Percentiles rank a stretch among this genome's conserved stretches.
Evolutionary conservation across 1,140 invertebrate genomes (phyloP).

Genomic region (Nasonia longicornis): DNA sequence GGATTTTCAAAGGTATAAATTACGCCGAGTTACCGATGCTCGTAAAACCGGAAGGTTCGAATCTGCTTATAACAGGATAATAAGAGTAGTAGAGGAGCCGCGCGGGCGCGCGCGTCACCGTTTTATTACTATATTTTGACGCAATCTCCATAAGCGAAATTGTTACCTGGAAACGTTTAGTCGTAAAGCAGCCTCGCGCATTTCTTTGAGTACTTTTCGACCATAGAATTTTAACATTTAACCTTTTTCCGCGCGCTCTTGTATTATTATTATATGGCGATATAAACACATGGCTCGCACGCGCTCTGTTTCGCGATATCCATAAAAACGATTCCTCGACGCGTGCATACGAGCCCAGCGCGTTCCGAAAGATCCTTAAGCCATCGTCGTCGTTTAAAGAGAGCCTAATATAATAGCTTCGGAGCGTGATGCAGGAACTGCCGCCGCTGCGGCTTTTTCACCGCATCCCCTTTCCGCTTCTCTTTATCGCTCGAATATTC

Average conservation of each 20-base stretch:
- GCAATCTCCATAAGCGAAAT: conserved; percentile 25
- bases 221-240: conserved; percentile 26
- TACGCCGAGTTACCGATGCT: background rate
- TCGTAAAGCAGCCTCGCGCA: conserved; percentile 15
- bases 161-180: conserved; percentile 3
- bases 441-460: conserved; percentile 1
- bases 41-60: conserved; percentile 22
- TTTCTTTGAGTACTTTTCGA: conserved; percentile 28
- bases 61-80: conserved; percentile 31
- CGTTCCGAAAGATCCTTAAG: conserved; percentile 1
- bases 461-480: conserved; percentile 25
- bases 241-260: background rate
- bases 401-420: conserved; percentile 7
- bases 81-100: background rate
- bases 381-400: background rate
- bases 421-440: background rate
- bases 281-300: conserved; percentile 32
- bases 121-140: conserved; percentile 39
- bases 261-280: background rate
- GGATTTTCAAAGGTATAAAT: background rate
- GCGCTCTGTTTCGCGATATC: background rate
- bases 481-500: conserved; percentile 39
- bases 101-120: background rate
- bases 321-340: conserved; percentile 26
- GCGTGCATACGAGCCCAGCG: background rate